A percentile compares a stretch with the other conserved stretches of the same genome.
These are phyloP conservation scores for Microhierax caerulescens DNA, from an alignment of 2,797 vertebrate genomes.

Conservation along the genomic window DNA sequence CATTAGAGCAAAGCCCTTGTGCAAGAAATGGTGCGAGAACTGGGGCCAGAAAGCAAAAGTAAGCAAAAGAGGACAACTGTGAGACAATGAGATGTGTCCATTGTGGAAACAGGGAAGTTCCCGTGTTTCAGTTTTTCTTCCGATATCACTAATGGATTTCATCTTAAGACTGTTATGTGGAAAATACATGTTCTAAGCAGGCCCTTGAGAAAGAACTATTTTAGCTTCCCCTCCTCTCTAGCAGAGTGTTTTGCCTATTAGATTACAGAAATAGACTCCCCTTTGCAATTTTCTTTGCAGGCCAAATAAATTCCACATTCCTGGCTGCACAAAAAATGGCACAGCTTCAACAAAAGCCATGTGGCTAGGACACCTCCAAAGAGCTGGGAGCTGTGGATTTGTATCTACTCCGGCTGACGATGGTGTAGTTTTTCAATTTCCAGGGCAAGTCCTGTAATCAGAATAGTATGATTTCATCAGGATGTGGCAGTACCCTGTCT, in stretches of 20 bases:
- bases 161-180: not conserved
- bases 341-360: not conserved
- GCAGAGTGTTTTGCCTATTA: slow-evolving; percentile 4
- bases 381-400: not conserved
- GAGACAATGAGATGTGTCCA: not conserved
- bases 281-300: slow-evolving; percentile 7
- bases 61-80: not conserved
- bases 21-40: not conserved
- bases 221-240: not conserved
- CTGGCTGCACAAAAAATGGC: not conserved
- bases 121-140: not conserved
- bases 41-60: not conserved
- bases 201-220: not conserved
- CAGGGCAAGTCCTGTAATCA: not conserved
- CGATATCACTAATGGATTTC: not conserved
- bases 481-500: not conserved
- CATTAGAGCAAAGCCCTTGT: not conserved
- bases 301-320: slow-evolving; percentile 25
- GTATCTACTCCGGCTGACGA: not conserved
- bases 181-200: slow-evolving; percentile 16
- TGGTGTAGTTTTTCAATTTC: not conserved
- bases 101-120: not conserved
- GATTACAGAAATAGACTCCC: slow-evolving; percentile 32
- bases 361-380: not conserved
- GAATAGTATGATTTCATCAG: not conserved